These are phyloP conservation scores for Magallana angulata DNA, from an alignment of 1,140 invertebrate genomes.

Conservation along the genomic window DNA sequence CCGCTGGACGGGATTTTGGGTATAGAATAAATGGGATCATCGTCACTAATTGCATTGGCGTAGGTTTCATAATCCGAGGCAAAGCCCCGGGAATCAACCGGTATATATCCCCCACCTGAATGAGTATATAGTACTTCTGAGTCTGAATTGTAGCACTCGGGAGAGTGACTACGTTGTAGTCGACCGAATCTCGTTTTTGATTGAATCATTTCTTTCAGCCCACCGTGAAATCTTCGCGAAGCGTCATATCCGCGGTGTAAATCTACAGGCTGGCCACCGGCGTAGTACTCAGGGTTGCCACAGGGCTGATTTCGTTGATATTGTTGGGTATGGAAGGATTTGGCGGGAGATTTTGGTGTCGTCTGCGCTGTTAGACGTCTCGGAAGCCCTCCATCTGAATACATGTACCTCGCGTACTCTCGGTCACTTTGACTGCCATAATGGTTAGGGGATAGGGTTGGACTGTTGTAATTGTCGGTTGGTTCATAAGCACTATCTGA, in stretches of 20 bases:
- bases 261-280: conserved; percentile 44
- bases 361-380: conserved; percentile 51
- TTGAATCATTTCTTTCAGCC: conserved; percentile 73
- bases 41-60: conserved; percentile 73
- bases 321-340: conserved; percentile 44
- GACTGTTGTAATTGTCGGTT: conserved; percentile 62
- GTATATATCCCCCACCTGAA: conserved; percentile 52
- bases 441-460: conserved; percentile 60
- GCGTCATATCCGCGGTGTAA: conserved; percentile 62
- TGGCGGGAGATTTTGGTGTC: conserved; percentile 55
- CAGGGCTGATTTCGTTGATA: conserved; percentile 30
- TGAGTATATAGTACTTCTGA: conserved; percentile 85
- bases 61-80: conserved; percentile 76
- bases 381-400: conserved; percentile 58
- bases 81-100: conserved; percentile 81
- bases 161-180: conserved; percentile 71
- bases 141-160: conserved; percentile 85
- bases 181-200: conserved; percentile 73
- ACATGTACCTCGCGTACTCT: conserved; percentile 58
- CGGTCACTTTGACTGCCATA: conserved; percentile 53
- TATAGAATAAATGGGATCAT: conserved; percentile 74
- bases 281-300: conserved; percentile 42
- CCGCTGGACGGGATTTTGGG: conserved; percentile 68
- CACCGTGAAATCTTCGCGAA: conserved; percentile 68
- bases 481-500: conserved; percentile 65